Base-by-base conservation (phyloP, 1,140 invertebrate species). In the Drosophila navojoa region DNA sequence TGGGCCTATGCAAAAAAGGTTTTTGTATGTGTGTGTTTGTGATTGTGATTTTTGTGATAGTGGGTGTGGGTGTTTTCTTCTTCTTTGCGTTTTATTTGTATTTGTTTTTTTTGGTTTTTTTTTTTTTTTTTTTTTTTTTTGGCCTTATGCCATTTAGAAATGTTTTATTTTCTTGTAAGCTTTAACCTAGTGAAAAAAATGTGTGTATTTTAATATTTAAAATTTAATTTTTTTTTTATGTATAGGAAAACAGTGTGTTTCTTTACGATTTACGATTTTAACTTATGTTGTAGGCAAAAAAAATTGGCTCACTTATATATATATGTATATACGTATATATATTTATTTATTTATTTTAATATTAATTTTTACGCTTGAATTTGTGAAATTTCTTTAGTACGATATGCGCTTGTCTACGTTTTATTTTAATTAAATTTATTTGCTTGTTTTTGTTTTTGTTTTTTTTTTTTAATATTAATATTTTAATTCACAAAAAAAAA, bases 231-330 rank as follows among this genome's bases (percentile, higher is more conserved):
- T 45, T 60, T 68, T 54, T 27, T 58, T 59, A 44, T 61, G 27
- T 57, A 73, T 76, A 77, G 75, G 64, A 77, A 74, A 77, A 77
- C 71, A 74, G 54, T 57, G 32, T 32, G 32, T 32, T 57, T 62
- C 67, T 70, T 71, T 64, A 58, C 32, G 61, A 42, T 79, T 78
- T 76, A 54, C 32, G 61, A 42, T 79, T 78, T 76, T 52, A 81
- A 85, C 86, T 90, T 90, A 90, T 27, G 57, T 25, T 42, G 69
- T 86, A 82, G 63, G 61, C 70, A 79, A 82, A 90, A 87, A 79
- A 80, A 87, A 87, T 79, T 87, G 82, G 78, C 81, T 90, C 63
- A 49, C 78, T 87, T 86, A 82, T 16, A 69, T 44, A 27, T 82
- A n/a, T 58, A 58, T 11, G 9, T 13, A 47, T 49, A 54, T 58